Evolutionary conservation across 2,888 invertebrate species (phyloP), one percentile per base, ranked within the genome.

Genomic region (Drosophila kambysellisi): DNA sequence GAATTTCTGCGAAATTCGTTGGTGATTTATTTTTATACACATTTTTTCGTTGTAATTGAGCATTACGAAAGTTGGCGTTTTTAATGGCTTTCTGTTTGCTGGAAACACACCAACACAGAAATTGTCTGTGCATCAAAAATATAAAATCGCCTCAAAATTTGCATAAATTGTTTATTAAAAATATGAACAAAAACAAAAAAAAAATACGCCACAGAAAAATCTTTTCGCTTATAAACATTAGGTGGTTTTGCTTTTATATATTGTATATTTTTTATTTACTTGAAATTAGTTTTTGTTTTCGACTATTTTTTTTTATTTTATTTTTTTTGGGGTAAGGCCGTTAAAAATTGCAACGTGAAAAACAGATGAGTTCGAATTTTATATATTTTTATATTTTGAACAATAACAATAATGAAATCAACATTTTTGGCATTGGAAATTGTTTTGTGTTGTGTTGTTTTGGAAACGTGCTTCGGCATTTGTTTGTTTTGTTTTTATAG

Each of bases 401-500:
- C 63, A 66, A 64, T 63, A 61, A 61, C 48, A 63, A 61, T 15
- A 69, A 65, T 20, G 32, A 50, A 17, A 46, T 46, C 41, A 41
- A 68, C 15, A 46, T 58, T 53, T 57, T 77, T 75, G 79, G 69
- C 80, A 80, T 80, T 81, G 80, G 75, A 75, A 76, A 41, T 70
- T 80, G 39, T 43, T 46, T 25, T 46, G 20, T 6, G n/a, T 39
- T 39, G 8, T 17, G 20, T 15, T 46, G 25, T 46, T 54, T 48
- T 74, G 70, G 70, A 74, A 74, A 83, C 83, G 81, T 83, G 86
- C 81, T 73, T 64, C 43, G 60, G 59, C 66, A 70, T 69, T 62
- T 71, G 65, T 73, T 60, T 29, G 30, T 39, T 39, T 50, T 52
- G 43, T 58, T 62, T 48, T 56, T 73, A 51, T 53, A 67, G 58